Evolutionary conservation across 2,888 invertebrate species (phyloP).

Genomic region (Onchidella celtica): DNA sequence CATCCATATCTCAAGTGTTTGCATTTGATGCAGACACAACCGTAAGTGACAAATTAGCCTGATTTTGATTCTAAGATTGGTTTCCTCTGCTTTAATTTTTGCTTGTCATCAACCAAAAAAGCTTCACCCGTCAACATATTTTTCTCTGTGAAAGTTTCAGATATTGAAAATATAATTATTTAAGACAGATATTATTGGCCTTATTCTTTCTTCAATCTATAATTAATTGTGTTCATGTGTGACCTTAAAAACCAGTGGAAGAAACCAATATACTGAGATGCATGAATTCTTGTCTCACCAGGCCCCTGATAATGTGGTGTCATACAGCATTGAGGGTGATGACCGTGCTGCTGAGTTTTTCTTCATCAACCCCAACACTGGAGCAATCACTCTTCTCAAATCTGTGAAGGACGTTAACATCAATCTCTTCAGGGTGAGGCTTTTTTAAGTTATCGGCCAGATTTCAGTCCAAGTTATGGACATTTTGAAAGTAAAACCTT

Average conservation of each 20-base stretch:
- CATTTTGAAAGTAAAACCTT: no score
- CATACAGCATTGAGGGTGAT: slow-evolving; percentile 59
- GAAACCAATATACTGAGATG: no score
- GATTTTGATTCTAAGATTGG: not conserved
- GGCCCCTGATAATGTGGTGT: slow-evolving; percentile 61
- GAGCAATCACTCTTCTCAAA: slow-evolving; percentile 65
- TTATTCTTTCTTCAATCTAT: no score
- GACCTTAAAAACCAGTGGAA: no score
- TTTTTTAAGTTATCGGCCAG: not conserved
- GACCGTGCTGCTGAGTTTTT: slow-evolving; percentile 61
- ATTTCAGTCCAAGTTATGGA: no score
- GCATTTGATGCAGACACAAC: slow-evolving; percentile 65
- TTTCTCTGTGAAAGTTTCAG: no score
- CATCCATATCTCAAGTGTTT: slow-evolving; percentile 61
- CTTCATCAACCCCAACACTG: slow-evolving; percentile 70
- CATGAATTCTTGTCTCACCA: slow-evolving; percentile 44
- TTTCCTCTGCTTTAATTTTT: no score
- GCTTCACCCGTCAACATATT: no score
- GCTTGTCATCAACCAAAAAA: no score
- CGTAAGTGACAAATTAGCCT: slow-evolving; percentile 52
- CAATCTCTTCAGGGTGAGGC: slow-evolving; percentile 66
- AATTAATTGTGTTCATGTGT: no score
- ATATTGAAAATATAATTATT: no score
- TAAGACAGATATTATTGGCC: no score
- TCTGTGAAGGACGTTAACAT: slow-evolving; percentile 64